Base-by-base conservation (phyloP, 2,888 invertebrate species). In the Rotaria macrura region DNA sequence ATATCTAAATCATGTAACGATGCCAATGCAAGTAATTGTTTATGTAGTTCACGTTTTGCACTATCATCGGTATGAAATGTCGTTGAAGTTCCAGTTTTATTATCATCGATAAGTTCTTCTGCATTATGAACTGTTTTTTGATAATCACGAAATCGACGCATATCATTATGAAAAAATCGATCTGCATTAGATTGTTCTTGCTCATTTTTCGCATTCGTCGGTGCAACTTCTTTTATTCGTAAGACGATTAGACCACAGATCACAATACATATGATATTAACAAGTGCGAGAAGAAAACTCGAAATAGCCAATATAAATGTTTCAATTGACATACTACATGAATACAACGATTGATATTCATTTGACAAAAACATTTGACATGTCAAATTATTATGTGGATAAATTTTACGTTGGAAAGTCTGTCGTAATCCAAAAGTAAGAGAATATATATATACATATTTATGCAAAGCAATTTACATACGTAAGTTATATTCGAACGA, bases 171-270 rank as follows among this genome's bases (percentile, higher is more conserved):
- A 79, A 79, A 79, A 40, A 79, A 79, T 40, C n/a, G 40, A 43
- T 79, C 79, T 5, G 40, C 43, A n/a, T 79, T 43, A 4, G 79
- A 79, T 79, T 43, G 6, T n/a, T 79, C 25, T 43, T 43, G 1
- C n/a, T 40, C 43, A 43, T 43, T n/a, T 34, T 17, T 34, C 17
- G 65, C 5, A 65, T 34, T 34, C 25, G 25, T 79, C 17, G 79
- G 79, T 43, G 79, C 79, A 43, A 79, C 79, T 79, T 79, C 79
- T 79, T 79, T 79, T n/a, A 79, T 79, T n/a, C 43, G 6, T 43
- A 79, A 43, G 9, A 79, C 79, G 12, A 79, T 43, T n/a, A 79
- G n/a, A 14, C 25, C 79, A 25, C 40, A 43, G 25, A 79, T 12
- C 23, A 79, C 43, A 5, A 79, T 79, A 79, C 79, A 79, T 25